Base-by-base conservation (phyloP, 2,113 vertebrate genomes). In the Cygnus buccinator region DNA sequence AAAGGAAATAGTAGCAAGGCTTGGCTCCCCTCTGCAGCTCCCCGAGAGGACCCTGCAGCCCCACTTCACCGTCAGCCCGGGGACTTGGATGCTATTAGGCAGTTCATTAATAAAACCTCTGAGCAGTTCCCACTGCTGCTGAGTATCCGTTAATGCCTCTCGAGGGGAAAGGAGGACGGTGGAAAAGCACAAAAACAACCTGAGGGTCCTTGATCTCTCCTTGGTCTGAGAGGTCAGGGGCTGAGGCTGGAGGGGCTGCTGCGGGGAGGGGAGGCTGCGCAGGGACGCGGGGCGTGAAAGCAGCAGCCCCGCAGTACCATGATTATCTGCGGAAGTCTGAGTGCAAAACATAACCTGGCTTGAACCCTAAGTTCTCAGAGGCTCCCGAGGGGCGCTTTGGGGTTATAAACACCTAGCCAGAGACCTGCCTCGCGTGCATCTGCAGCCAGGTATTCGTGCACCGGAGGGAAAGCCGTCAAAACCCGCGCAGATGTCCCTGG, bases 121-220 rank as follows among this genome's bases (percentile, higher is more conserved):
- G 77, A 94, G 89, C 92, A 43, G 71, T 58, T 92, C 85, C 92
- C 58, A 21, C 90, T 86, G 68, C 87, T 2, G 18, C 58, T 17
- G 58, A 97, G 95, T 97, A 80, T 89, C 96, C 90, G 84, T 90
- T 97, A 97, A 95, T 86, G 90, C 89, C 93, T 96, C 95, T 97
- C 74, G 73, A 91, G 65, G 35, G 82, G 78, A 97, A 75, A 90
- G 83, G 79, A 97, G 83, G 82, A 82, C 89, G 55, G 48, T 67
- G 81, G 74, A 63, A 95, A 97, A 96, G 84, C 85, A 96, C 43
- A 93, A 80, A 97, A 94, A 92, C 85, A 90, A 88, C 76, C 77
- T 10, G 29, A 96, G 94, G 84, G 83, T 58, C 89, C 95, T 97
- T 94, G 89, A 94, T 95, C 66, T 92, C 73, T 14, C 83, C 89